Evolutionary conservation across 1,140 invertebrate genomes (phyloP).

Genomic region (Caenorhabditis briggsae): DNA sequence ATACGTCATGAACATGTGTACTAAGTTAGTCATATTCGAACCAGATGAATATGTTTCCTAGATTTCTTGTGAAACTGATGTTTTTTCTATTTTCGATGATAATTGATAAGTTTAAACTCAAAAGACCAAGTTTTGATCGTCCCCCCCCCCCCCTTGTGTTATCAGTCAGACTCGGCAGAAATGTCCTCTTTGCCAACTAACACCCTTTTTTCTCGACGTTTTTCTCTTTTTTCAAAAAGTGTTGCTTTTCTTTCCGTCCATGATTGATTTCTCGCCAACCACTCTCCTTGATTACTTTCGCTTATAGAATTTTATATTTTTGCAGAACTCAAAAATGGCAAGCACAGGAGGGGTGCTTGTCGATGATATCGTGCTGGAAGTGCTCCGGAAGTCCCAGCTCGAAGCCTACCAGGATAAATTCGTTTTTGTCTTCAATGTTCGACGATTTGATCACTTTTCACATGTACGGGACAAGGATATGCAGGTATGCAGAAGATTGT

Average conservation of each 20-base stretch:
- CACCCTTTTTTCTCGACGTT: conserved; percentile 10
- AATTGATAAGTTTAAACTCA: too few relatives aligned
- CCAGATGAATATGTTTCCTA: too few relatives aligned
- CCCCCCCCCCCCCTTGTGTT: background rate
- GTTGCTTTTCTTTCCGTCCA: background rate
- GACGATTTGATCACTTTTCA: conserved; percentile 41
- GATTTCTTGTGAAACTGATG: background rate
- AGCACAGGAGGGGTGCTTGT: conserved; percentile 38
- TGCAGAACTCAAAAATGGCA: conserved; percentile 29
- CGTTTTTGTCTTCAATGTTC: conserved; percentile 20
- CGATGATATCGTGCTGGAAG: conserved; percentile 37
- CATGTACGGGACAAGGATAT: conserved; percentile 49
- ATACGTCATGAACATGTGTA: conserved; percentile 18
- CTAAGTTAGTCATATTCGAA: background rate
- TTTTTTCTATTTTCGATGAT: background rate
- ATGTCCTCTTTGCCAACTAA: conserved; percentile 13
- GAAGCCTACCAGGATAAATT: background rate
- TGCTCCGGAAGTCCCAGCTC: conserved; percentile 2
- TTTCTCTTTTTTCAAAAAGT: background rate
- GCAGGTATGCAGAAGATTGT: background rate
- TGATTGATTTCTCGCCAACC: background rate
- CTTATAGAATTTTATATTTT: background rate
- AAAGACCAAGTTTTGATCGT: background rate
- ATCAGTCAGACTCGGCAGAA: conserved; percentile 17
- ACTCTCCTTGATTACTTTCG: background rate